A percentile compares a stretch with the other conserved stretches of the same genome.
phyloP scores from a whole-genome alignment of 2,888 invertebrate genomes.

The Tipula helvola region DNA sequence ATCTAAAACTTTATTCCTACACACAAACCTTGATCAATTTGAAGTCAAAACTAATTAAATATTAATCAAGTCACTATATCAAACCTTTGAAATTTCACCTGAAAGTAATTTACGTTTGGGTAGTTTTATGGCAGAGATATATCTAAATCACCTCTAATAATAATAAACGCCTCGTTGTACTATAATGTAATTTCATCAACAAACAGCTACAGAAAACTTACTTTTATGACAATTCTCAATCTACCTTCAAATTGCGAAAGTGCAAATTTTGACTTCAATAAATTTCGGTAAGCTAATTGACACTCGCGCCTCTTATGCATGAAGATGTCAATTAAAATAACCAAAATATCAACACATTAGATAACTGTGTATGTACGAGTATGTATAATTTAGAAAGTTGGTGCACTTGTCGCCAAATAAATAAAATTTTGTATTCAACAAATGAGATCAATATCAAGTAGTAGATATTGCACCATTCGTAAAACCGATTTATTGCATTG shows the following conservation, averaged over 20 bases:
- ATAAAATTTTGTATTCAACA: neutral
- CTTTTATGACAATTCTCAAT: too few relatives aligned
- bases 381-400: neutral
- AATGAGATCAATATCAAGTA: neutral
- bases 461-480: neutral
- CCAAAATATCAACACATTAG: neutral
- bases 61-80: too few relatives aligned
- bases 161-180: too few relatives aligned
- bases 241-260: neutral
- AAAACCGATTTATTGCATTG: neutral
- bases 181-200: too few relatives aligned
- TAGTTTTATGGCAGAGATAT: too few relatives aligned
- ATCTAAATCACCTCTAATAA: too few relatives aligned
- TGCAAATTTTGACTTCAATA: neutral
- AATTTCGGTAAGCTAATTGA: neutral
- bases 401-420: neutral
- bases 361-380: neutral
- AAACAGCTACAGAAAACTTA: neutral
- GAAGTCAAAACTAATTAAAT: too few relatives aligned
- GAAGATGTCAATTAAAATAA: neutral
- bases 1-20: too few relatives aligned
- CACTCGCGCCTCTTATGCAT: neutral
- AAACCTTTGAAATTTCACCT: too few relatives aligned
- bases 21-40: too few relatives aligned
- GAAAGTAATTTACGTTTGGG: too few relatives aligned